These are phyloP conservation scores for Cyanoliseus patagonus DNA, from an alignment of 2,113 vertebrate species.

Conservation along the genomic window DNA sequence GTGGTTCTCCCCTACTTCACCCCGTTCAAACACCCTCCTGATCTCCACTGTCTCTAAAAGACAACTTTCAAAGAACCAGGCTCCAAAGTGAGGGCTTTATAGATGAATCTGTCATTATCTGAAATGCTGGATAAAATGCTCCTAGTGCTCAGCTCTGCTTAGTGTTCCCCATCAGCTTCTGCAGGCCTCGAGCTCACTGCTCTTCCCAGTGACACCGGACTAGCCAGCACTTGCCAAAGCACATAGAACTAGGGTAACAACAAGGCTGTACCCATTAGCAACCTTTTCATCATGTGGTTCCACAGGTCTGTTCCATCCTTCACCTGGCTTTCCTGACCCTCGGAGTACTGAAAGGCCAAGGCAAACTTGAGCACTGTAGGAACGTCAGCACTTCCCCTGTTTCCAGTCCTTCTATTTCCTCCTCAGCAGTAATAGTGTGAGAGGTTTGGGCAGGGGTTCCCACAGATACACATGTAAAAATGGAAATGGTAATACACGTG, in stretches of 20 bases:
- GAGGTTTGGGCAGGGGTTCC: not conserved
- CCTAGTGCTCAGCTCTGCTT: not conserved
- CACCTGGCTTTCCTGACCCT: not conserved
- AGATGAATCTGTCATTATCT: not conserved
- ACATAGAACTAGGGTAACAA: not conserved
- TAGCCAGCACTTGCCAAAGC: not conserved
- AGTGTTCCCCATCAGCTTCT: not conserved
- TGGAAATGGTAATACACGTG: not conserved
- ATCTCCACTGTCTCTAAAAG: not conserved
- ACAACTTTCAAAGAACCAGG: not conserved
- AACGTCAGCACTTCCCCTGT: not conserved
- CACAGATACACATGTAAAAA: not conserved
- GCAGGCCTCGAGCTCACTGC: rapidly evolving
- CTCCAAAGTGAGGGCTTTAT: not conserved
- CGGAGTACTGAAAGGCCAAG: not conserved
- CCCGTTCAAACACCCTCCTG: not conserved
- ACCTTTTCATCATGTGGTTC: not conserved
- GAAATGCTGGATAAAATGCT: not conserved
- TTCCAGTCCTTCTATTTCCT: not conserved
- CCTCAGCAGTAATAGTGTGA: not conserved
- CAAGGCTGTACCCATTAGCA: not conserved
- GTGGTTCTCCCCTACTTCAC: not conserved
- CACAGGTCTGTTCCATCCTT: not conserved
- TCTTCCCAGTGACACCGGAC: not conserved
- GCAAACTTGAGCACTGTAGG: not conserved